These are phyloP conservation scores for Sylvilagus floridanus DNA, from an alignment of 2,797 vertebrate species.

Conservation along the genomic window DNA sequence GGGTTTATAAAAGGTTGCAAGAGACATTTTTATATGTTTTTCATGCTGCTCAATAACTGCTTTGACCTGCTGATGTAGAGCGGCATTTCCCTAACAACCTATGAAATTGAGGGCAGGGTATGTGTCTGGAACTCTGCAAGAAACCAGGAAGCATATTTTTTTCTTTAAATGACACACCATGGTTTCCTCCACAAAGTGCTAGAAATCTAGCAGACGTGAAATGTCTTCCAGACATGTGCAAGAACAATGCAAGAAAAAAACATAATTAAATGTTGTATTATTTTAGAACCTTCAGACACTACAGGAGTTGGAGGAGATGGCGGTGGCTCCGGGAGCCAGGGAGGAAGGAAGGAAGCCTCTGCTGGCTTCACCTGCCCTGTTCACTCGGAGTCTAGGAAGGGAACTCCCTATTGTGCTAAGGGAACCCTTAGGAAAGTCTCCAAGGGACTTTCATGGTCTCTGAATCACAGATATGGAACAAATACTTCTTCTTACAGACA, in stretches of 20 bases:
- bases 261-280: constrained; percentile 23
- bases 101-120: constrained; percentile 17
- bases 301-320: background rate
- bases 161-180: constrained; percentile 42
- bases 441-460: background rate
- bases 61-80: constrained; percentile 3
- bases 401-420: background rate
- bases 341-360: background rate
- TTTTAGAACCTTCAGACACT: constrained; percentile 22
- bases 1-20: constrained; percentile 28
- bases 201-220: constrained; percentile 47
- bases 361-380: background rate
- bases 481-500: background rate
- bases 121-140: background rate
- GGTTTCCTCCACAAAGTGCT: constrained; percentile 35
- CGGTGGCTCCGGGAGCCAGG: background rate
- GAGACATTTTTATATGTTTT: background rate
- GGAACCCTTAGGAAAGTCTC: background rate
- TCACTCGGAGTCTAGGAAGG: background rate
- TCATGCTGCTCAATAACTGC: constrained; percentile 32
- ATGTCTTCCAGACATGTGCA: background rate
- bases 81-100: constrained; percentile 25
- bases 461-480: background rate
- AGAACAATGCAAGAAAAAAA: constrained; percentile 52
- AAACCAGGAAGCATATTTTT: constrained; percentile 31